Evolutionary conservation across 2,797 vertebrate genomes (phyloP), one percentile per base, ranked within the genome.

Genomic region (Botia almorhae): DNA sequence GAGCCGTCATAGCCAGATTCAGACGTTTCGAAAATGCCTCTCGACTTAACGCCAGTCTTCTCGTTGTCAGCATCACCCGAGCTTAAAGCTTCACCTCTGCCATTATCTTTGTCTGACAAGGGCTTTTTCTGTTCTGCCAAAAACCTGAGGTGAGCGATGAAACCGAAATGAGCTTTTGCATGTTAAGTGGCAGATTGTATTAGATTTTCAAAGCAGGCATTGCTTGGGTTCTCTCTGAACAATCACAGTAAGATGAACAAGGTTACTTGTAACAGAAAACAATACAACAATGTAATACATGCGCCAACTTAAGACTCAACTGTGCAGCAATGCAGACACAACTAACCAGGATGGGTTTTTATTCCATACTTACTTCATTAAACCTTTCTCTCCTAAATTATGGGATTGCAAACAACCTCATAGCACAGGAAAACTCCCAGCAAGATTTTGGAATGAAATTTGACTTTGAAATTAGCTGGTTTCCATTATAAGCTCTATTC

Each of bases 61-160:
- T 98, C 96, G 39, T 90, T 92, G 13, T 97, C 95, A 46, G 88
- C 85, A 71, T 93, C 96, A 14, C 89, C 61, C 51, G 90, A 53
- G 89, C 92, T 93, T 91, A 91, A 92, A 12, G 97, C 95, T 88
- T 96, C 96, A 0, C 90, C 91, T 0, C 94, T 95, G 55, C 94
- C 93, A 76, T 95, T 96, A 86, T 97, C 96, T 83, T 93, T 92
- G 33, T 95, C 94, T 6, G 85, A 78, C 0, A 87, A 78, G 13
- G 90, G 88, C 79, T 94, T 94, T 88, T 95, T 95, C 86, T 86
- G 85, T 92, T 98, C 97, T 75, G 96, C 96, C 90, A 98, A 87
- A 88, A 97, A 99, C 92, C 98, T 99, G 88, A 81, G 85, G 74
- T 90, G 46, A 75, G 78, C 0, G 16, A 81, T 72, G 51, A 69